Conservation (phyloP, 2,113 vertebrate species). For the Sprattus sprattus region DNA sequence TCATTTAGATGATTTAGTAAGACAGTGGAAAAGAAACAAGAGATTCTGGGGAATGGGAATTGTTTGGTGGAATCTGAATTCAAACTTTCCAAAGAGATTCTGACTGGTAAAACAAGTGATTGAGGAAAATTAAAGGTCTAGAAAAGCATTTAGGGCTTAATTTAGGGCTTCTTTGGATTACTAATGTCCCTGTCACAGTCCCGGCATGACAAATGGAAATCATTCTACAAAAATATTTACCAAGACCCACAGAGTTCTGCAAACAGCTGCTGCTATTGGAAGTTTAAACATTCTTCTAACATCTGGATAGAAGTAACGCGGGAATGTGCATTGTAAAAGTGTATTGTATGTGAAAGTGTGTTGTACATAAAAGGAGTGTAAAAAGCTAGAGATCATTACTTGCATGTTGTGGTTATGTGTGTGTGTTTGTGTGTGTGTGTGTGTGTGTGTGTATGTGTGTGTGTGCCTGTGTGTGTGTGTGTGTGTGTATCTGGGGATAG, state of each 20-base stretch:
- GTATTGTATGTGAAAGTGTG: neutral
- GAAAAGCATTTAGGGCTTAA: neutral
- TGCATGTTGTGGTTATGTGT: neutral
- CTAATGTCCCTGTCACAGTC: neutral
- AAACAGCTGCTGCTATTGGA: neutral
- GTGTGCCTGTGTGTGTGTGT: neutral
- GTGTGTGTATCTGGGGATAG: conserved; percentile 55
- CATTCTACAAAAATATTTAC: conserved; percentile 5
- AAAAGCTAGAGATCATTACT: neutral
- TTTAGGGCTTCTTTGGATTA: neutral
- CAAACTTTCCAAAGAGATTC: neutral
- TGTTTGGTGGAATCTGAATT: neutral
- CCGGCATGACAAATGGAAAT: neutral
- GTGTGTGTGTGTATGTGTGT: neutral
- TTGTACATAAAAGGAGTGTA: neutral
- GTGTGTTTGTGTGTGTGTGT: neutral
- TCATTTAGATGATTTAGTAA: neutral
- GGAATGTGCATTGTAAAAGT: neutral
- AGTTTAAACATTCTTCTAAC: neutral
- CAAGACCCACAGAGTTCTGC: neutral
- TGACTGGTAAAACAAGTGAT: neutral
- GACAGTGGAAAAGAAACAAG: neutral
- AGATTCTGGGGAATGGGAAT: neutral
- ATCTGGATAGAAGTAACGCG: neutral
- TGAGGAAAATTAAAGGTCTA: neutral